phyloP scores from a whole-genome alignment of 2,113 vertebrate species.

The Rhizomys pruinosus region DNA sequence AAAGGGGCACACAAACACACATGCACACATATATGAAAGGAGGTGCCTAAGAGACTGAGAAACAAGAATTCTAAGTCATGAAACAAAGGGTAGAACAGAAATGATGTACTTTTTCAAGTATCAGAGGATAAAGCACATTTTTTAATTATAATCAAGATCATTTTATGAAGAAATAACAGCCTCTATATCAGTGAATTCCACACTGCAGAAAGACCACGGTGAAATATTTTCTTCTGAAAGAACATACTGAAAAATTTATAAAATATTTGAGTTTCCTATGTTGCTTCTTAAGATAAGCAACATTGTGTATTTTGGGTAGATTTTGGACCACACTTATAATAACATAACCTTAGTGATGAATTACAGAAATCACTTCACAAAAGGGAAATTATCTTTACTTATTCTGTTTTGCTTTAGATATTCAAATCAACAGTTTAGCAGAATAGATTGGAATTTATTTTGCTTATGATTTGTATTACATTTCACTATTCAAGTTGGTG shows the following conservation, averaged over 20 bases:
- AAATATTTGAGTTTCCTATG: neutral
- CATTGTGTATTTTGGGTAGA: neutral
- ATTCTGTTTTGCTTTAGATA: neutral
- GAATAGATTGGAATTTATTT: neutral
- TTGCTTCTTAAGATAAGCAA: neutral
- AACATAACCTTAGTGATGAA: neutral
- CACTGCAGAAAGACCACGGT: neutral
- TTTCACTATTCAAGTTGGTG: neutral
- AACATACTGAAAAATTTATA: neutral
- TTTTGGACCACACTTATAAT: neutral
- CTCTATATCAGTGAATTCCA: neutral
- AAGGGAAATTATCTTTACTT: neutral
- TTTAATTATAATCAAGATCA: neutral
- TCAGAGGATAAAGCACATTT: neutral
- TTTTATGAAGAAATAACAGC: neutral
- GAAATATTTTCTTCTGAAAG: neutral
- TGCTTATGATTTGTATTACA: neutral
- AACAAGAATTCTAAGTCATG: neutral
- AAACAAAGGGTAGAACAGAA: neutral
- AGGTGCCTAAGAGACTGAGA: neutral
- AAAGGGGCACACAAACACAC: neutral
- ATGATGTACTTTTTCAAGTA: neutral
- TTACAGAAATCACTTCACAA: neutral
- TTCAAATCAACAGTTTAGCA: conserved; percentile 7
- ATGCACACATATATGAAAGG: neutral